Conservation (phyloP, 2,888 invertebrate species). For the Temnothorax rugatulus region DNA sequence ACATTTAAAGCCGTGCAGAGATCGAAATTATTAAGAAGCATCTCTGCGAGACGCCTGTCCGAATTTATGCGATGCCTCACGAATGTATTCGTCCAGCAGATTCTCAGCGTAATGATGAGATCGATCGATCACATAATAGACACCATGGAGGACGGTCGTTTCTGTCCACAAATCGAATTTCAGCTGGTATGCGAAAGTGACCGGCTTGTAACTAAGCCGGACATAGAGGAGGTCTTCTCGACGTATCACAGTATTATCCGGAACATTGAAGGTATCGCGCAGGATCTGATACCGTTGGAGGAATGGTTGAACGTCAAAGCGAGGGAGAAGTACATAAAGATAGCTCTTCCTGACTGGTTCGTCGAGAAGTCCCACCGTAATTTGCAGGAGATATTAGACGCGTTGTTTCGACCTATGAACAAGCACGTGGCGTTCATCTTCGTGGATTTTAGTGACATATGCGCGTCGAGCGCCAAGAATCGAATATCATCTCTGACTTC, state of each 20-base stretch:
- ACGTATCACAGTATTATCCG: conserved; percentile 88
- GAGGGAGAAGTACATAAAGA: conserved; percentile 87
- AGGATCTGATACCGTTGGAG: conserved; percentile 89
- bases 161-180: conserved; percentile 89
- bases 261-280: conserved; percentile 88
- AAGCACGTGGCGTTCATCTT: conserved; percentile 71
- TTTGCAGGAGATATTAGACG: conserved; percentile 73
- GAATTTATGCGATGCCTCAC: conserved; percentile 85
- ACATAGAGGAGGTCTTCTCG: conserved; percentile 87
- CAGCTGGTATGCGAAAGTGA: conserved; percentile 87
- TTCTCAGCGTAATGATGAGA: conserved; percentile 90
- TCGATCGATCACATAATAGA: conserved; percentile 90
- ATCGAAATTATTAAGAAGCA: conserved; percentile 73
- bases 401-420: conserved; percentile 74
- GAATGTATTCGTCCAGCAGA: conserved; percentile 88
- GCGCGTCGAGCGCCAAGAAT: conserved; percentile 64
- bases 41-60: conserved; percentile 79
- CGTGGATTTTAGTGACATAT: conserved; percentile 76
- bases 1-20: conserved; percentile 60
- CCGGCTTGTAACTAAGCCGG: conserved; percentile 87
- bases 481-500: conserved; percentile 65
- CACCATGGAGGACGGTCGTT: conserved; percentile 87
- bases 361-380: conserved; percentile 76
- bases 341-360: conserved; percentile 88
- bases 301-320: conserved; percentile 86